A percentile compares a stretch with the other conserved stretches of the same genome.
Conservation (phyloP, 2,113 vertebrate genomes). For the Malaclemys terrapin region DNA sequence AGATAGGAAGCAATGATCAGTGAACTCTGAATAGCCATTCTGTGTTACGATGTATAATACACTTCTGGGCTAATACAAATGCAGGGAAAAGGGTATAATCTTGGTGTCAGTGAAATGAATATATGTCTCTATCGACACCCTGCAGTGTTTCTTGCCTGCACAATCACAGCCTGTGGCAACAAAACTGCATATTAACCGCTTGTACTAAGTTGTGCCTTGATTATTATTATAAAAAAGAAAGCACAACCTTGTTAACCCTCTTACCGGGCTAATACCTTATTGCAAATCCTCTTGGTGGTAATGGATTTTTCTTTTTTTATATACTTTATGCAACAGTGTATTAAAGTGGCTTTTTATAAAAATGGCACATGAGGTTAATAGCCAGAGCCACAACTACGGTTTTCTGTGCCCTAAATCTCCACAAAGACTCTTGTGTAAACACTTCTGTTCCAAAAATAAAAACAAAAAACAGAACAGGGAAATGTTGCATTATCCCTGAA, state of each 20-base stretch:
- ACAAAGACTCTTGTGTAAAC: conserved; percentile 78
- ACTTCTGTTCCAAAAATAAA: conserved; percentile 75
- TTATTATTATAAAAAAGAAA: conserved; percentile 60
- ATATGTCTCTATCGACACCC: conserved; percentile 58
- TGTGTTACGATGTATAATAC: conserved; percentile 77
- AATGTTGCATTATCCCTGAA: conserved; percentile 65
- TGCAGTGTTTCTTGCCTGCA: conserved; percentile 41
- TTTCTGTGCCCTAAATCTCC: conserved; percentile 74
- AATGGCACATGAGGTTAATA: conserved; percentile 63
- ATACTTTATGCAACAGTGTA: conserved; percentile 74
- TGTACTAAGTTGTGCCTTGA: conserved; percentile 51
- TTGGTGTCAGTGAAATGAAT: conserved; percentile 72
- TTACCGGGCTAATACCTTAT: conserved; percentile 81
- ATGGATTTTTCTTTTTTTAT: conserved; percentile 78
- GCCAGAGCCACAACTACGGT: conserved; percentile 55
- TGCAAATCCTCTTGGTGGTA: conserved; percentile 77
- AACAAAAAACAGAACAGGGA: conserved; percentile 46
- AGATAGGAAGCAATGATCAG: conserved; percentile 83
- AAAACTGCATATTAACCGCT: conserved; percentile 60
- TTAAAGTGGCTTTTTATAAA: conserved; percentile 79
- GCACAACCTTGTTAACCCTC: conserved; percentile 82
- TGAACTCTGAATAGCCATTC: conserved; percentile 79
- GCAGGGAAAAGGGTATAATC: conserved; percentile 79
- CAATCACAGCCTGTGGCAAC: conserved; percentile 54
- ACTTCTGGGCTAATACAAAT: conserved; percentile 72